Percentiles rank a stretch among this genome's conserved stretches.
phyloP scores from a whole-genome alignment of 2,888 invertebrate genomes.

The Caenorhabditis doughertyi region DNA sequence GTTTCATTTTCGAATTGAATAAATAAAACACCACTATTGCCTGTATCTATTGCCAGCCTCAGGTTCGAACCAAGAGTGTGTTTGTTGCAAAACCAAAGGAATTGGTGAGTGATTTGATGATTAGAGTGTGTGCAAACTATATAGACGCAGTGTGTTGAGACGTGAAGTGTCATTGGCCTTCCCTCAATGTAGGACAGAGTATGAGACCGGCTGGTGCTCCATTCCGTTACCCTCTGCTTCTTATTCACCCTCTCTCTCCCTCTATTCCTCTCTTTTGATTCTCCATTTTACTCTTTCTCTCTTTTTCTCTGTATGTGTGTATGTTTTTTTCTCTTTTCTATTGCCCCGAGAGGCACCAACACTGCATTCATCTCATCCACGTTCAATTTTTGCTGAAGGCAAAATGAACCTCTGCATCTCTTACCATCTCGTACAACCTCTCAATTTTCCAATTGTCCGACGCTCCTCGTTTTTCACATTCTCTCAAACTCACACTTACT shows the following conservation, averaged over 20 bases:
- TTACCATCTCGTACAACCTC: not conserved
- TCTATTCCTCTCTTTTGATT: not conserved
- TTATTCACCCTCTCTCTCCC: not conserved
- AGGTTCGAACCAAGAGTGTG: not conserved
- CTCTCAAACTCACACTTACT: slow-evolving; percentile 33
- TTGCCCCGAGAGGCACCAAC: not conserved
- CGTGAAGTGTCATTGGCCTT: slow-evolving; percentile 34
- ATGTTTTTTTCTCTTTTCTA: slow-evolving; percentile 2
- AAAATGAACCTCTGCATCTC: slow-evolving; percentile 2
- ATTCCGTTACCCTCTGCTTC: slow-evolving; percentile 8
- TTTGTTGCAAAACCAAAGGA: slow-evolving; percentile 8
- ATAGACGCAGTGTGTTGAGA: slow-evolving; percentile 12
- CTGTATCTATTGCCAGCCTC: too few relatives aligned
- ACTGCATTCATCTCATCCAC: slow-evolving; percentile 22
- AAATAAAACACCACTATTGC: too few relatives aligned
- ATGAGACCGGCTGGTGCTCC: slow-evolving; percentile 6
- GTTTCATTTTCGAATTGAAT: too few relatives aligned
- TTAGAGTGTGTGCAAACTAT: not conserved
- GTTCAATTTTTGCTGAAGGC: slow-evolving; percentile 18
- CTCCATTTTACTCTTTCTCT: not conserved
- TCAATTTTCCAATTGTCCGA: not conserved
- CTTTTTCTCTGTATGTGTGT: not conserved
- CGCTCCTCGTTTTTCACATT: not conserved
- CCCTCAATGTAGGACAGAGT: not conserved
- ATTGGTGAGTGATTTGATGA: not conserved